A percentile compares a stretch with the other conserved stretches of the same genome.
Conservation (phyloP, 2,888 invertebrate genomes). For the Nipponacmea schrenckii region DNA sequence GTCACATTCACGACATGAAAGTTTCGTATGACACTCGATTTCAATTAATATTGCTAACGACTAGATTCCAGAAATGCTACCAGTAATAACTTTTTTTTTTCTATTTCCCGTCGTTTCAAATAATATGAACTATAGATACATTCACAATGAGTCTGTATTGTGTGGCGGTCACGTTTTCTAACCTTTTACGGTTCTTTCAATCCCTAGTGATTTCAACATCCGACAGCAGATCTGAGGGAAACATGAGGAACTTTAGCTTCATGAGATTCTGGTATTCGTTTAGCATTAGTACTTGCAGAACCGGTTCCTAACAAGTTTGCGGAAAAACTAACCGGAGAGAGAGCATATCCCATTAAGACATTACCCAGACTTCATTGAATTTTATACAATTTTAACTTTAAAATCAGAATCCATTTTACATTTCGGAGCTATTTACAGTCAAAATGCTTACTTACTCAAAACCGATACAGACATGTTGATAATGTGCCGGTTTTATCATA, state of each 20-base stretch:
- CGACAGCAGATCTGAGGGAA: neutral
- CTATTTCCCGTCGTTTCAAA: too few species aligned
- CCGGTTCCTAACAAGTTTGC: neutral
- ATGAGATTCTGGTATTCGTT: neutral
- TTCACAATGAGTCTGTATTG: neutral
- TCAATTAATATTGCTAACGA: too few species aligned
- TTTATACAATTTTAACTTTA: neutral
- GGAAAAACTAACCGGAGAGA: neutral
- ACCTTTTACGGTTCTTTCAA: neutral
- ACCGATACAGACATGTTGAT: neutral
- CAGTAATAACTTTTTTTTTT: too few species aligned
- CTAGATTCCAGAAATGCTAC: too few species aligned
- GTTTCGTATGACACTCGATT: too few species aligned
- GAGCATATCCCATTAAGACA: neutral
- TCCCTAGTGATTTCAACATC: neutral
- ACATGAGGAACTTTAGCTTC: neutral
- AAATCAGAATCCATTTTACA: neutral
- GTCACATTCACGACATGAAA: too few species aligned
- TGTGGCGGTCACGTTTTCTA: neutral
- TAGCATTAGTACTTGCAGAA: neutral
- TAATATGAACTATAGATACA: neutral
- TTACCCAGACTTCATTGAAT: neutral
- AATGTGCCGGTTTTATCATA: neutral
- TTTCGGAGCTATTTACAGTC: neutral
- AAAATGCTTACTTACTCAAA: neutral